Conservation (phyloP, 2,888 invertebrate genomes). For the Galerucella pusilla region DNA sequence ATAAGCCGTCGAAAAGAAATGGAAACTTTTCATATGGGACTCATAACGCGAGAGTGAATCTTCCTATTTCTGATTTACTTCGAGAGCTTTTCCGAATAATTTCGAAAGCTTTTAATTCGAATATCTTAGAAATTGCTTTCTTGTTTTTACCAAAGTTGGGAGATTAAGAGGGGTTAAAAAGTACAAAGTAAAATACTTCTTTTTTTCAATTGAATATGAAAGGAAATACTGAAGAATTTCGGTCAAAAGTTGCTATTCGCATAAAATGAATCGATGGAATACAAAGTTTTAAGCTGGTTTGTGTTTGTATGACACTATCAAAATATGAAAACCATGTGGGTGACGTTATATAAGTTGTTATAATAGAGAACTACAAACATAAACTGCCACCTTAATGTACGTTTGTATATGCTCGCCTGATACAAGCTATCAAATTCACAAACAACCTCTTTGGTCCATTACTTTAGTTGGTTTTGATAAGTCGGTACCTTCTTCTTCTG, state of each 20-base stretch:
- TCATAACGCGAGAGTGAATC: conserved; percentile 35
- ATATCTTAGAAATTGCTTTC: conserved; percentile 41
- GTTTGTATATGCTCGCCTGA: neutral
- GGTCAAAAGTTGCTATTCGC: neutral
- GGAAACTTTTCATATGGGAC: conserved; percentile 41
- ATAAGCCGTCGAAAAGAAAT: conserved; percentile 28
- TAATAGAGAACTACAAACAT: conserved; percentile 3
- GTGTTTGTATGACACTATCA: neutral
- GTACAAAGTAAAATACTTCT: conserved; percentile 36
- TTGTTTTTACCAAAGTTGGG: conserved; percentile 34
- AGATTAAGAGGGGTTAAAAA: conserved; percentile 30
- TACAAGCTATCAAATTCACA: neutral
- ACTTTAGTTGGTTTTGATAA: neutral
- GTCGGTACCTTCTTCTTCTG: too few relatives aligned
- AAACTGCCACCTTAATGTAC: conserved; percentile 12
- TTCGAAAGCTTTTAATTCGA: conserved; percentile 40
- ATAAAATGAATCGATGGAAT: neutral
- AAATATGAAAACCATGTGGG: neutral
- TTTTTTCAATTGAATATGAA: conserved; percentile 37
- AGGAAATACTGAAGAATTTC: conserved; percentile 29
- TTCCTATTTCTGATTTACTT: conserved; percentile 38
- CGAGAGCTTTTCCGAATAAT: conserved; percentile 43
- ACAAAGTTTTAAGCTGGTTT: neutral
- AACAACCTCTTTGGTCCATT: neutral
- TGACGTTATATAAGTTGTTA: conserved; percentile 1